A percentile compares a stretch with the other conserved stretches of the same genome.
Conservation (phyloP, 2,888 invertebrate genomes). For the Pandemis heparana region DNA sequence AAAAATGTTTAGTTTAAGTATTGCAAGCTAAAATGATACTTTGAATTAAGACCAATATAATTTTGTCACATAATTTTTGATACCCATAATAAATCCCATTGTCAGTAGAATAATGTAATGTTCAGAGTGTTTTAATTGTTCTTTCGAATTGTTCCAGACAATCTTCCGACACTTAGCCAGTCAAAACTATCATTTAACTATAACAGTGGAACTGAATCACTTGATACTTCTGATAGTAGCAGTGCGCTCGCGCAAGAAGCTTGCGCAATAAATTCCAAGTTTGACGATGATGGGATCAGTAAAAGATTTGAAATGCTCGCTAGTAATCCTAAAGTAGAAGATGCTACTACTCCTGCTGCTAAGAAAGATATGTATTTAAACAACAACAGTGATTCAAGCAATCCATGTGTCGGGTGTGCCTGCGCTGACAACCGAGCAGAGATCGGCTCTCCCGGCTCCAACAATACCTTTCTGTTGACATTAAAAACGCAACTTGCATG, state of each 20-base stretch:
- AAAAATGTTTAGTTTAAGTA: too few species aligned
- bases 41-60: too few species aligned
- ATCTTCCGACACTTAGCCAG: conserved; percentile 32
- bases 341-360: neutral
- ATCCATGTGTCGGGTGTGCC: neutral
- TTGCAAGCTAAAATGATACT: too few species aligned
- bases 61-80: too few species aligned
- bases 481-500: neutral
- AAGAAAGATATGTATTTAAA: neutral
- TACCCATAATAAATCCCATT: too few species aligned
- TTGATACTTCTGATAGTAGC: neutral
- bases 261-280: neutral
- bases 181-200: conserved; percentile 1
- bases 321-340: neutral
- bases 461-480: conserved; percentile 3
- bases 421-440: neutral
- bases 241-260: conserved; percentile 1
- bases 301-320: neutral
- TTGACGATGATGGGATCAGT: neutral
- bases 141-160: conserved; percentile 44
- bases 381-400: neutral
- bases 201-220: neutral
- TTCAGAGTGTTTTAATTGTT: neutral
- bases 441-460: neutral
- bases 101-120: too few species aligned